A percentile compares a stretch with the other conserved stretches of the same genome.
These are phyloP conservation scores for Heliconius eleuchia DNA, from an alignment of 1,140 invertebrate genomes.

Conservation along the genomic window DNA sequence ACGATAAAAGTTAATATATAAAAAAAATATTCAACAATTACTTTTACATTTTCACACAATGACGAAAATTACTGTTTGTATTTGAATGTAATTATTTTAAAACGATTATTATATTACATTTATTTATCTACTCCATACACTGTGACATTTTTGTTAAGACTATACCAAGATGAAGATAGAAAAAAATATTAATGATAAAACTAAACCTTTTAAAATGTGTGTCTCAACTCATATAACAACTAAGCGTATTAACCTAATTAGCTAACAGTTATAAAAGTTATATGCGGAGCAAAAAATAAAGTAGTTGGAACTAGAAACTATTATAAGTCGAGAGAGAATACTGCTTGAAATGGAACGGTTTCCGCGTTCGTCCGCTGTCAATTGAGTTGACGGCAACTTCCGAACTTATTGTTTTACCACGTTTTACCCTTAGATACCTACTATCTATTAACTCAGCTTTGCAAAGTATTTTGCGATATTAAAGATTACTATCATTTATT, in stretches of 20 bases:
- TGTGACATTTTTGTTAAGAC: too few species aligned
- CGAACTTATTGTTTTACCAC: constrained; percentile 40
- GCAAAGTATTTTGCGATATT: constrained; percentile 6
- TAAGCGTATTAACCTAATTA: constrained; percentile 4
- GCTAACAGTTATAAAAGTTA: constrained; percentile 18
- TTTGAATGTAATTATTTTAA: too few species aligned
- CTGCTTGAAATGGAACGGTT: constrained; percentile 34
- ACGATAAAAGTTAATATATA: too few species aligned
- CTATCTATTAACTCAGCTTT: constrained; percentile 19
- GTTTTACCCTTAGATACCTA: constrained; percentile 25
- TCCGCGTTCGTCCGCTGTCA: constrained; percentile 37
- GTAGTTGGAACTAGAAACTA: constrained; percentile 27
- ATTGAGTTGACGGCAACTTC: constrained; percentile 40
- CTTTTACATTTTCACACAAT: too few species aligned
- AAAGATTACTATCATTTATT: not conserved
- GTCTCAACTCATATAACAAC: not conserved
- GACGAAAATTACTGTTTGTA: too few species aligned
- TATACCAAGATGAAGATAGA: too few species aligned
- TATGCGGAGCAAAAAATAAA: constrained; percentile 13
- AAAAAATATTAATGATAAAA: not conserved
- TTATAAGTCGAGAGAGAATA: constrained; percentile 29
- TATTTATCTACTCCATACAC: too few species aligned
- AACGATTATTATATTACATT: too few species aligned
- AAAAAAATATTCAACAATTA: too few species aligned
- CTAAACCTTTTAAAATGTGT: not conserved